phyloP scores from a whole-genome alignment of 2,113 vertebrate genomes.

The Ursus arctos region DNA sequence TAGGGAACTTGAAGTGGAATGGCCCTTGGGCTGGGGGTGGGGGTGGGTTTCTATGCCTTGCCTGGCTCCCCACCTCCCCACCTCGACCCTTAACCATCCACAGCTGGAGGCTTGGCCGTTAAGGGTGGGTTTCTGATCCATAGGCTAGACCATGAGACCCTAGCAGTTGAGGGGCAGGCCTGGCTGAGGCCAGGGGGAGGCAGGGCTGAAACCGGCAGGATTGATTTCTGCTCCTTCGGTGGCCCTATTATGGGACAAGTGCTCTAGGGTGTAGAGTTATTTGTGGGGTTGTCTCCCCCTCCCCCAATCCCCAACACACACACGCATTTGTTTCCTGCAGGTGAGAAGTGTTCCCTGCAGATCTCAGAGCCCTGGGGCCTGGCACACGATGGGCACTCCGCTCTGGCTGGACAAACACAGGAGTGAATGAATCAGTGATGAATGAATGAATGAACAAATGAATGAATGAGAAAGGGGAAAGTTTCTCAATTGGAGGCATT shows the following conservation, averaged over 20 bases:
- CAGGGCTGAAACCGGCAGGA: neutral
- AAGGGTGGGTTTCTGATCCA: neutral
- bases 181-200: neutral
- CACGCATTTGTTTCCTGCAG: neutral
- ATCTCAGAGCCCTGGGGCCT: neutral
- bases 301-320: no score
- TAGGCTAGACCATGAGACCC: neutral
- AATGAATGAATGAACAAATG: conserved; percentile 69
- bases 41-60: neutral
- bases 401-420: neutral
- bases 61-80: neutral
- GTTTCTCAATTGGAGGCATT: conserved; percentile 66
- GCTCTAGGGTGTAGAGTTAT: neutral
- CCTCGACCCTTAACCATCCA: neutral
- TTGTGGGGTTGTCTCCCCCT: neutral
- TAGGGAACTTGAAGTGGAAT: neutral
- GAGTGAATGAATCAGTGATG: conserved; percentile 63
- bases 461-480: conserved; percentile 62
- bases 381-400: neutral
- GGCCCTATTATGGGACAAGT: neutral
- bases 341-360: neutral
- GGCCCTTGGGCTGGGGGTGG: fast-evolving
- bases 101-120: neutral
- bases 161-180: neutral
- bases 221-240: neutral